Conservation (phyloP, 2,113 vertebrate species). For the Lutjanus erythropterus region DNA sequence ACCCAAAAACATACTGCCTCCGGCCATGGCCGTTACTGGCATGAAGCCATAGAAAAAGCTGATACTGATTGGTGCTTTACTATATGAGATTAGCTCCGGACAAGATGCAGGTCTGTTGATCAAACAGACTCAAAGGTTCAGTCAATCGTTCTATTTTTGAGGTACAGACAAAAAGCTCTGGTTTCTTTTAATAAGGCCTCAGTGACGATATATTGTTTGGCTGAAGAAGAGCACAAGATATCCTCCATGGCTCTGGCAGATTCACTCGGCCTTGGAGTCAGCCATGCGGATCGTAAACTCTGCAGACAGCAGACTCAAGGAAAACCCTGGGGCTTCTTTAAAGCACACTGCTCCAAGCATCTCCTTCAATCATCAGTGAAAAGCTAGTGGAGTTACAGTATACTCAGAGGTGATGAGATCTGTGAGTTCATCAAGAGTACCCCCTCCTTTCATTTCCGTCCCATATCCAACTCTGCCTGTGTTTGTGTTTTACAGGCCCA, state of each 20-base stretch:
- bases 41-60: no score
- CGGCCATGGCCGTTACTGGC: no score
- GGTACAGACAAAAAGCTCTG: constrained; percentile 31
- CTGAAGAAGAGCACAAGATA: constrained; percentile 40
- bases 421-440: constrained; percentile 74
- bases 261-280: constrained; percentile 63
- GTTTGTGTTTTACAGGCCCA: constrained; percentile 76
- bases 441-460: constrained; percentile 15
- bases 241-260: constrained; percentile 47
- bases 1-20: no score
- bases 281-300: constrained; percentile 67
- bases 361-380: constrained; percentile 57
- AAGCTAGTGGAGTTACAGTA: constrained; percentile 59
- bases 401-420: constrained; percentile 73
- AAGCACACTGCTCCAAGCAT: constrained; percentile 47
- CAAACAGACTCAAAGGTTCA: constrained; percentile 33
- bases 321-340: constrained; percentile 67
- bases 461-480: constrained; percentile 36
- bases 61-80: no score
- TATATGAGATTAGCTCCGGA: no score
- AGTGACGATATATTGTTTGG: constrained; percentile 36
- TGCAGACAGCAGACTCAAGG: constrained; percentile 59
- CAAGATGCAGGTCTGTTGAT: no score
- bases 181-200: constrained; percentile 45
- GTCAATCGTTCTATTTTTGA: constrained; percentile 12